A percentile compares a stretch with the other conserved stretches of the same genome.
Evolutionary conservation across 2,113 vertebrate genomes (phyloP).

Genomic region (Sisor rabdophorus): DNA sequence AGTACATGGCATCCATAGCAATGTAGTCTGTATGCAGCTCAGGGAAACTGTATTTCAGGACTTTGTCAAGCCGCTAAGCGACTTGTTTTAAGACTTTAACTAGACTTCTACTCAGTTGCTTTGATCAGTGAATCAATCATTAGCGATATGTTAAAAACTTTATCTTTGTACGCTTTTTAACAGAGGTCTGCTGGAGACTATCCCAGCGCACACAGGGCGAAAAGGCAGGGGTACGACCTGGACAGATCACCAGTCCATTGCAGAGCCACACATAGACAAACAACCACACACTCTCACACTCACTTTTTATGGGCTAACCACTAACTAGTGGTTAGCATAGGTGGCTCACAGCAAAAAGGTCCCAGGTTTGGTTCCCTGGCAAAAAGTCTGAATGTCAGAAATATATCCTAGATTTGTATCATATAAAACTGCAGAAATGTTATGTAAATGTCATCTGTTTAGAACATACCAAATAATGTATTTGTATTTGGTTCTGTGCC

Average conservation of each 20-base stretch:
- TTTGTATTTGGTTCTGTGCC: not conserved
- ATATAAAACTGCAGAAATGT: not conserved
- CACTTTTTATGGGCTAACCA: no score
- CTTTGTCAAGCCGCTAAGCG: constrained; percentile 28
- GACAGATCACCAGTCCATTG: no score
- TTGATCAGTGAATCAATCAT: constrained; percentile 1
- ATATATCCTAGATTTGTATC: not conserved
- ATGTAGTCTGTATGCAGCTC: constrained; percentile 44
- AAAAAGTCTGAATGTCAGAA: not conserved
- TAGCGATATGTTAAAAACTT: not conserved
- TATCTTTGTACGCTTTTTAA: no score
- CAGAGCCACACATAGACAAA: no score
- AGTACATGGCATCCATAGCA: constrained; percentile 19
- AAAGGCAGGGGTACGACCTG: no score
- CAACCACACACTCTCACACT: no score
- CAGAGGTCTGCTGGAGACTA: no score
- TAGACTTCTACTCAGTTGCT: not conserved
- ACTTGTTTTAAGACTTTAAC: constrained; percentile 11
- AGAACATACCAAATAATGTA: not conserved
- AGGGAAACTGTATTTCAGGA: constrained; percentile 30
- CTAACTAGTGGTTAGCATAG: no score
- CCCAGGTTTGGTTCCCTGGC: not conserved
- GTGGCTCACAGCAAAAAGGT: no score
- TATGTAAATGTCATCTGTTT: not conserved
- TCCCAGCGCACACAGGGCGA: no score